Base-by-base conservation (phyloP, 2,888 invertebrate species). In the Anthophora plumipes region DNA sequence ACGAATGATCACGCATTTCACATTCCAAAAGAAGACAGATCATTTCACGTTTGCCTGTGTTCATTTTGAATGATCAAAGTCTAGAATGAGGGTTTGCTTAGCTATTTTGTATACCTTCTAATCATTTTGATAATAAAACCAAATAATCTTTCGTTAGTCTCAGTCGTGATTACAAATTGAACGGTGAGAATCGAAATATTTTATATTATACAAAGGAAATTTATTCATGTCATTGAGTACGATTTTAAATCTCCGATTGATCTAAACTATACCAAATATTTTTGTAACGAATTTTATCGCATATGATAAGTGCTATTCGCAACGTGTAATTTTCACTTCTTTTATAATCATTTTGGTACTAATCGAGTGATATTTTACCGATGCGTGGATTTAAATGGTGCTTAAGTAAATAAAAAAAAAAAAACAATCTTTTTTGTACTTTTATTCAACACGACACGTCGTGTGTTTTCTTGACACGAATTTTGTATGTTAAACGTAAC, bases 1-100 rank as follows among this genome's bases (percentile, higher is more conserved):
- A 84, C 75, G 84, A 84, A 84, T 64, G 63, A 75, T 74, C 70
- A 79, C 78, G 73, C 76, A 79, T 85, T 80, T 80, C 82, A 84
- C 80, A 86, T 80, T 76, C 80, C 86, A 69, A 82, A 81, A 73
- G 59, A 63, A 74, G 68, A 69, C 54, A 69, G 52, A 77, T 82
- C 66, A 64, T 69, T 59, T 76, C 57, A 67, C 57, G 50, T 46
- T 72, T 31, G 57, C 66, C 50, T 82, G 78, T 85, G 86, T 86
- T 85, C 77, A 78, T 77, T 83, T 54, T 64, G 57, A 31, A 60
- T 50, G 67, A 67, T 61, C 48, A 52, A 61, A 46, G 14, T 79
- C 25, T 50, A 39, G 41, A 46, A 25, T 39, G 61, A 25, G 14
- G 68, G 43, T 63, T 54, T 72, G 67, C 46, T 55, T 67, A 63